A percentile compares a stretch with the other conserved stretches of the same genome.
Evolutionary conservation across 2,888 invertebrate species (phyloP).

Genomic region (Cephus runcator): DNA sequence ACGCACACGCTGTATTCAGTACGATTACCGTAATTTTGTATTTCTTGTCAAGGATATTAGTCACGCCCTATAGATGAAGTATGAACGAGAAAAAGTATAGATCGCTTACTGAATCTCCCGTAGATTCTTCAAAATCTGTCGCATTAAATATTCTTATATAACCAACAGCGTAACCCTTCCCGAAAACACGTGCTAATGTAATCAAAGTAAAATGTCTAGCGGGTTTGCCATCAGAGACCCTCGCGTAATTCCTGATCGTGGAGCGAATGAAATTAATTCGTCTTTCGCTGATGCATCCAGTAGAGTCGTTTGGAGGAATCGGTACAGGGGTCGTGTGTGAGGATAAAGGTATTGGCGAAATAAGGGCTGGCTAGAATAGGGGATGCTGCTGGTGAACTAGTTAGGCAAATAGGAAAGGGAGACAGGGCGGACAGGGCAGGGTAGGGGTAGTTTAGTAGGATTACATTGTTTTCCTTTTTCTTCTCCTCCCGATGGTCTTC

Average conservation of each 20-base stretch:
- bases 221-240: not conserved
- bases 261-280: conserved; percentile 54
- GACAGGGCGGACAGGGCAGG: conserved; percentile 23
- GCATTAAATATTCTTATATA: not conserved
- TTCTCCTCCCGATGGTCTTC: not conserved
- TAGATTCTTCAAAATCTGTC: not conserved
- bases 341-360: conserved; percentile 19
- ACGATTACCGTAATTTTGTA: not conserved
- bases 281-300: conserved; percentile 48
- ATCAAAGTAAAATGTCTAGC: conserved; percentile 36
- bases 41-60: not conserved
- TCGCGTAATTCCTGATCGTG: conserved; percentile 37
- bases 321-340: conserved; percentile 17
- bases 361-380: conserved; percentile 38
- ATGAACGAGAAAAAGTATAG: not conserved
- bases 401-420: conserved; percentile 54
- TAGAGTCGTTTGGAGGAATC: conserved; percentile 40
- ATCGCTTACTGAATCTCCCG: not conserved
- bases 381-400: conserved; percentile 51
- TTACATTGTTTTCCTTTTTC: conserved; percentile 27
- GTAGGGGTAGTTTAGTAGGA: conserved; percentile 26
- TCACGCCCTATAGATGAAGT: not conserved
- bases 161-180: not conserved
- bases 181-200: conserved; percentile 21
- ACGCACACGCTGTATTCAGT: not conserved